Conservation (phyloP, 2,113 vertebrate species). For the Galemys pyrenaicus region DNA sequence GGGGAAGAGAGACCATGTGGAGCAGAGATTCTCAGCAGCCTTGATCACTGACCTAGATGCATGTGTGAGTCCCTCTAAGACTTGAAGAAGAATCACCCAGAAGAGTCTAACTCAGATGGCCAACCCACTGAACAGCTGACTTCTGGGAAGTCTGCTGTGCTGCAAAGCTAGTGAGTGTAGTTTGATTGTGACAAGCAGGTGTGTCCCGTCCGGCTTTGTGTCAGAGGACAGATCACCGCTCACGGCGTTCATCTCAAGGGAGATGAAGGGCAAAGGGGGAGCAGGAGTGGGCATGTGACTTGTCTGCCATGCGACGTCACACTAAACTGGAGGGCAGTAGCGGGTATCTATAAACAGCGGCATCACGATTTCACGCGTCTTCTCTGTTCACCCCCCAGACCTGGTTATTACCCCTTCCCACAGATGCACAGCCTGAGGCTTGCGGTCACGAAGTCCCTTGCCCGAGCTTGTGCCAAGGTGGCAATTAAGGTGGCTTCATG, state of each 20-base stretch:
- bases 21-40: not conserved
- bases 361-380: rapidly evolving
- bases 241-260: not conserved
- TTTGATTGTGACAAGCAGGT: not conserved
- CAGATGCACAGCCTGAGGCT: not conserved
- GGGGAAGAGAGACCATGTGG: not conserved
- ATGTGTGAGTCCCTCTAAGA: not conserved
- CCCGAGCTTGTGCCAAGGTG: not conserved
- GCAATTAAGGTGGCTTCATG: rapidly evolving
- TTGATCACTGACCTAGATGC: not conserved
- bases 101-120: not conserved
- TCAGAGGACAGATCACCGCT: not conserved
- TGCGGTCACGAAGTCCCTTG: not conserved
- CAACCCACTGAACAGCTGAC: no score
- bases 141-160: not conserved
- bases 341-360: rapidly evolving
- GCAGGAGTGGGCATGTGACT: no score
- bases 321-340: not conserved
- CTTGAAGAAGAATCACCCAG: not conserved
- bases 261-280: not conserved
- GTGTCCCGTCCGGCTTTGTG: not conserved
- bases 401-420: not conserved
- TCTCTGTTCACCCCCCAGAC: not conserved
- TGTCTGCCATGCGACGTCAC: not conserved
- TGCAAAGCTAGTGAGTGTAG: not conserved